These are phyloP conservation scores for Lathamus discolor DNA, from an alignment of 2,113 vertebrate species.

Conservation along the genomic window DNA sequence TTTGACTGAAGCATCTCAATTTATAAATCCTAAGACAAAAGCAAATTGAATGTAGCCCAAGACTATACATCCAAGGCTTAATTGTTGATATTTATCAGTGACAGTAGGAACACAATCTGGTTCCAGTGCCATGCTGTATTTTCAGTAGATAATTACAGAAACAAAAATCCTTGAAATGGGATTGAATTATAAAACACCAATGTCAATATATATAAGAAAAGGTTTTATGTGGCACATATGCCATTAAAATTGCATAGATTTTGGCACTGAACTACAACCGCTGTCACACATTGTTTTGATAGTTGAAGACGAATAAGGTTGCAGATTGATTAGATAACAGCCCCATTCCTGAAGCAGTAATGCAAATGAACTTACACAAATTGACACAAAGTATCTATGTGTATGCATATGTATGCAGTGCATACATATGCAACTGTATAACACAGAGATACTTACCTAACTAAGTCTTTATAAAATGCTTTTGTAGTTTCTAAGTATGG, in stretches of 20 bases:
- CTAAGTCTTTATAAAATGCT: slow-evolving; percentile 89
- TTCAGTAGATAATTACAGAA: background rate
- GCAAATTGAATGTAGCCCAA: background rate
- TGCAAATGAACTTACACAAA: background rate
- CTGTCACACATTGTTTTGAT: background rate
- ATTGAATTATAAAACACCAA: background rate
- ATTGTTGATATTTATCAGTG: background rate
- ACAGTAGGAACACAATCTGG: background rate
- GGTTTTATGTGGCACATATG: background rate
- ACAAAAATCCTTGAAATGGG: background rate
- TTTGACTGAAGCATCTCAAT: background rate
- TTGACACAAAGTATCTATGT: background rate
- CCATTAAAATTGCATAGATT: background rate
- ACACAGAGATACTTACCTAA: slow-evolving; percentile 79
- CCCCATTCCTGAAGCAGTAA: background rate
- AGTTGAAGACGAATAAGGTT: background rate
- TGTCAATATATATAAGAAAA: background rate
- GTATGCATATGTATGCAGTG: background rate
- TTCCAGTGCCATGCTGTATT: background rate
- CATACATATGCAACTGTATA: background rate
- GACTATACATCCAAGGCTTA: background rate
- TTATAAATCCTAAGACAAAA: background rate
- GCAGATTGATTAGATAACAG: background rate
- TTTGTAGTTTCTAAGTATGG: slow-evolving; percentile 89
- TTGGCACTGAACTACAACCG: background rate